A percentile compares a stretch with the other conserved stretches of the same genome.
Conservation (phyloP, 2,113 vertebrate genomes). For the Pteropus alecto region DNA sequence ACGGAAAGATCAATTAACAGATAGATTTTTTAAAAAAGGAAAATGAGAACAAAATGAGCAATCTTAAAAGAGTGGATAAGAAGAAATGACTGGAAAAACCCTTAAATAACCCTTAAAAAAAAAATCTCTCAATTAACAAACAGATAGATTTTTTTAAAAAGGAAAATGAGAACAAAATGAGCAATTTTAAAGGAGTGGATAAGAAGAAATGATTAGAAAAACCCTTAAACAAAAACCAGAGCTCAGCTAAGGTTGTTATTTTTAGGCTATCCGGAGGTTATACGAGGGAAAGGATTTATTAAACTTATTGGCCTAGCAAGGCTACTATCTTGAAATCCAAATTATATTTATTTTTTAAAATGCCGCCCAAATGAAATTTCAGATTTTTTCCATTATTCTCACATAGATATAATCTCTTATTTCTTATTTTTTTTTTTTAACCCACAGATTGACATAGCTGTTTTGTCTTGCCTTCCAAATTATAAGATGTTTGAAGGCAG, state of each 20-base stretch:
- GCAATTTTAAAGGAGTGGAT: background rate
- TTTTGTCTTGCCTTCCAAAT: background rate
- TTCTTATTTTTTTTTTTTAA: background rate
- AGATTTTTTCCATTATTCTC: background rate
- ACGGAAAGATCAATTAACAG: background rate
- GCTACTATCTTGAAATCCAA: background rate
- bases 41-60: background rate
- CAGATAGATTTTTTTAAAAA: background rate
- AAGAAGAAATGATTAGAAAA: background rate
- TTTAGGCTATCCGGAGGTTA: background rate
- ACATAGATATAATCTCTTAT: background rate
- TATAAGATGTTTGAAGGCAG: background rate
- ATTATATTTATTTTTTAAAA: conserved; percentile 17
- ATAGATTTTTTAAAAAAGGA: background rate
- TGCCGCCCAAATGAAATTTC: background rate
- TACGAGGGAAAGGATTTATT: background rate
- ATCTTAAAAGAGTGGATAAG: background rate
- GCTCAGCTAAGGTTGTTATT: background rate
- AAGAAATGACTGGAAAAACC: background rate
- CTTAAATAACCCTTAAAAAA: background rate
- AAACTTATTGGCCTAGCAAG: background rate
- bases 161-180: background rate
- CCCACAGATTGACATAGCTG: background rate
- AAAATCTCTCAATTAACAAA: background rate
- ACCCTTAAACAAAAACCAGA: background rate